Percentiles rank a stretch among this genome's conserved stretches.
Conservation (phyloP, 2,888 invertebrate genomes). For the Metacarcinus magister region DNA sequence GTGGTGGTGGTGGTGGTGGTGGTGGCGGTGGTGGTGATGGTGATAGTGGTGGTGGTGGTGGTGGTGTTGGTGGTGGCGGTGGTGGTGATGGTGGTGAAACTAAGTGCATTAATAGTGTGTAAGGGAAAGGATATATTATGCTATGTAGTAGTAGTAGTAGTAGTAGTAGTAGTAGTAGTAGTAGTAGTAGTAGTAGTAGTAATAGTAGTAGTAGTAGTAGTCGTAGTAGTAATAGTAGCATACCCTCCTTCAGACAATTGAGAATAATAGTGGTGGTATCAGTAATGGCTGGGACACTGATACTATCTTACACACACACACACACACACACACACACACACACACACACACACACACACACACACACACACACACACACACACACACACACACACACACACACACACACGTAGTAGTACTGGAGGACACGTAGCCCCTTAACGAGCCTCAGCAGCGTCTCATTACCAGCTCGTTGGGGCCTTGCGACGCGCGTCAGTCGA, state of each 20-base stretch:
- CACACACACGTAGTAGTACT: background rate
- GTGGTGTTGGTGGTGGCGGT: too few species aligned
- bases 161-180: constrained; percentile 1
- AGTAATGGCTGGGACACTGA: background rate
- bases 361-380: constrained; percentile 19
- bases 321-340: background rate
- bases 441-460: background rate
- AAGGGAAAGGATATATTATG: too few species aligned
- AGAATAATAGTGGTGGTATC: background rate
- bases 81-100: too few species aligned
- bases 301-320: background rate
- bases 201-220: constrained; percentile 4
- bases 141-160: background rate
- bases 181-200: constrained; percentile 10
- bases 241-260: background rate
- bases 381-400: background rate
- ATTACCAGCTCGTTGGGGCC: constrained; percentile 9
- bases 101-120: too few species aligned
- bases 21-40: background rate
- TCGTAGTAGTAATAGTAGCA: background rate
- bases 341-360: constrained; percentile 47
- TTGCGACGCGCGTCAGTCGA: background rate
- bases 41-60: background rate
- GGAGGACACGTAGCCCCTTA: background rate
- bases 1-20: background rate